These are phyloP conservation scores for Spinus olivaceus DNA, from an alignment of 2,797 vertebrate species.

Conservation along the genomic window DNA sequence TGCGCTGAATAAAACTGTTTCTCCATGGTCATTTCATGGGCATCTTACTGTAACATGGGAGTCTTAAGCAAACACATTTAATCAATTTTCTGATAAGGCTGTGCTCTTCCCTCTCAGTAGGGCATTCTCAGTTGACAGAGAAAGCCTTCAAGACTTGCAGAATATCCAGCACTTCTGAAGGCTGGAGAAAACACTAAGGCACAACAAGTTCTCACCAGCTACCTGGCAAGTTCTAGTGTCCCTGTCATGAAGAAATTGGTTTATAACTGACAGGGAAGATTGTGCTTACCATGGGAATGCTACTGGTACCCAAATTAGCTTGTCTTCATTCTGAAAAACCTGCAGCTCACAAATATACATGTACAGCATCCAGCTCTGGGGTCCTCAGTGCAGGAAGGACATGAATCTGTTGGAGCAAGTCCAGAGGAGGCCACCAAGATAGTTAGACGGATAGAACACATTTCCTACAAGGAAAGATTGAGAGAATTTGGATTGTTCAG, in stretches of 20 bases:
- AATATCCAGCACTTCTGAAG: background rate
- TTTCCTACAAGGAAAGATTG: background rate
- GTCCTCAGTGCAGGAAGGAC: background rate
- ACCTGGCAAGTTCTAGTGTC: background rate
- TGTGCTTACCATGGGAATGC: background rate
- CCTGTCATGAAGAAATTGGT: background rate
- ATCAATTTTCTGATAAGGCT: background rate
- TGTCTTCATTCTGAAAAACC: background rate
- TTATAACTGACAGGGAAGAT: background rate
- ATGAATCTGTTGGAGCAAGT: background rate
- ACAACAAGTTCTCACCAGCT: background rate
- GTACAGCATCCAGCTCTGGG: background rate
- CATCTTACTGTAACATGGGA: background rate
- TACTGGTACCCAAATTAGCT: background rate
- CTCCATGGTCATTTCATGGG: background rate
- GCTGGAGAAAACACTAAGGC: background rate
- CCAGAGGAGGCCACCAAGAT: background rate
- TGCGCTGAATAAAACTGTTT: background rate
- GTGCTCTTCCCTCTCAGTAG: background rate
- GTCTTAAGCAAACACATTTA: background rate
- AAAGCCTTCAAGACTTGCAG: background rate
- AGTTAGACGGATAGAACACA: background rate
- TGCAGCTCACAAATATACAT: background rate
- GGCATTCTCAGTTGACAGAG: background rate
- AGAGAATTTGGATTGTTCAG: background rate